Percentiles rank a stretch among this genome's conserved stretches.
Conservation (phyloP, 2,113 vertebrate genomes). For the Xenopus laevis region DNA sequence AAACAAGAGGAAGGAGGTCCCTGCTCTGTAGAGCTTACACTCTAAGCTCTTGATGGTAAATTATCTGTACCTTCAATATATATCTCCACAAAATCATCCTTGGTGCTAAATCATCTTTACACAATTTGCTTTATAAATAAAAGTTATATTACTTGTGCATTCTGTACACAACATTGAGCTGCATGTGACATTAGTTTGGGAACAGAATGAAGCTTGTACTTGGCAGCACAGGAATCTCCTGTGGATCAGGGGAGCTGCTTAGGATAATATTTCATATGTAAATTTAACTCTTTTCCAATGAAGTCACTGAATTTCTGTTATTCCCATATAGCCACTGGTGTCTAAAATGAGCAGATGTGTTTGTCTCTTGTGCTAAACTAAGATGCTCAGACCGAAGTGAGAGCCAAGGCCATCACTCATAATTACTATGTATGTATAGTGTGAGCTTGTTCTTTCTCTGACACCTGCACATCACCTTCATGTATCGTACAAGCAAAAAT, state of each 20-base stretch:
- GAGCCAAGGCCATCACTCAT: constrained; percentile 39
- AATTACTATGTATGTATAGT: neutral
- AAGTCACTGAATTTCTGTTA: constrained; percentile 36
- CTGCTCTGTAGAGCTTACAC: too few relatives aligned
- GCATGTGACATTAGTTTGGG: constrained; percentile 38
- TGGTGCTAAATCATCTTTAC: too few relatives aligned
- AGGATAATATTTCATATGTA: constrained; percentile 46
- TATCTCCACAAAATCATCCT: too few relatives aligned
- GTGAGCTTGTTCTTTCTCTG: too few relatives aligned
- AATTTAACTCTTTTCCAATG: constrained; percentile 39
- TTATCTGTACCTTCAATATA: too few relatives aligned
- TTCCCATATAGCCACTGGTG: constrained; percentile 27
- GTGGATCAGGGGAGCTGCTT: constrained; percentile 36
- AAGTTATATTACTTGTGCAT: neutral
- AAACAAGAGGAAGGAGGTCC: too few relatives aligned
- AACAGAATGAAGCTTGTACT: constrained; percentile 29
- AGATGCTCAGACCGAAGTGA: constrained; percentile 21
- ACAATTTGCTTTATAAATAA: too few relatives aligned
- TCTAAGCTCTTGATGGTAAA: too few relatives aligned
- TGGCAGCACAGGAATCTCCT: constrained; percentile 36
- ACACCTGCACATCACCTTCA: too few relatives aligned
- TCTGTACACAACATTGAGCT: constrained; percentile 14
- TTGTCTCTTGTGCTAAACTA: constrained; percentile 37
- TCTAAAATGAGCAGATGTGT: constrained; percentile 40
- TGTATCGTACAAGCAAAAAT: too few relatives aligned